Percentiles rank a stretch among this genome's conserved stretches.
Evolutionary conservation across 2,888 invertebrate species (phyloP).

Genomic region (Monopis laevigella): DNA sequence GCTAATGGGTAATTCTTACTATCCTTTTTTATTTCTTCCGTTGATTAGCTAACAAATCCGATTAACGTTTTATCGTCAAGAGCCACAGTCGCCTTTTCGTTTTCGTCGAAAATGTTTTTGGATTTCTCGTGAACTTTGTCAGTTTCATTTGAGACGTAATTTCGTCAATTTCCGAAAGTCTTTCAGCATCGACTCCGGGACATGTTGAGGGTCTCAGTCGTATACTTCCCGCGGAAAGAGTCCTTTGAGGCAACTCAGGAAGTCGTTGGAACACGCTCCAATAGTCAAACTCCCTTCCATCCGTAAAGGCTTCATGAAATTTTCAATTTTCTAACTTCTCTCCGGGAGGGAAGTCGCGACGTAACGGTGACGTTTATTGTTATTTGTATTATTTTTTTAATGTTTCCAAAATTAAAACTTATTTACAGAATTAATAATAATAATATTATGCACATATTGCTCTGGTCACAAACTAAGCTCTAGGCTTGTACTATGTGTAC

Average conservation of each 20-base stretch:
- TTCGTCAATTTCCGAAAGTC: constrained; percentile 36
- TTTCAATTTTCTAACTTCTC: constrained; percentile 12
- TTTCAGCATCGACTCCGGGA: constrained; percentile 10
- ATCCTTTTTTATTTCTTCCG: constrained; percentile 21
- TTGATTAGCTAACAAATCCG: constrained; percentile 6
- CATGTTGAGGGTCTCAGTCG: constrained; percentile 11
- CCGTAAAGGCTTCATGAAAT: constrained; percentile 11
- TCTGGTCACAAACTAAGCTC: too few species aligned
- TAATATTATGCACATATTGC: too few species aligned
- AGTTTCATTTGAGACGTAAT: constrained; percentile 20
- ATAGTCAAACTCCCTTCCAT: constrained; percentile 22
- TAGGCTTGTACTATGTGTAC: too few species aligned
- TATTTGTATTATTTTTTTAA: constrained; percentile 4
- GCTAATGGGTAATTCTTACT: constrained; percentile 53
- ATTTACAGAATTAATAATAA: too few species aligned
- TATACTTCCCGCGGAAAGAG: constrained; percentile 15
- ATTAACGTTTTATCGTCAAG: constrained; percentile 4
- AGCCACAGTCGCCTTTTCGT: not conserved
- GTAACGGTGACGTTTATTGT: constrained; percentile 3
- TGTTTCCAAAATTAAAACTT: too few species aligned
- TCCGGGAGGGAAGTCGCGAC: constrained; percentile 6
- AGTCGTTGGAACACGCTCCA: constrained; percentile 24
- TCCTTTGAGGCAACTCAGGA: constrained; percentile 19
- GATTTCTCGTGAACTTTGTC: constrained; percentile 4
- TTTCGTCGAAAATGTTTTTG: constrained; percentile 1